These are phyloP conservation scores for Chrysolina americana DNA, from an alignment of 2,888 invertebrate species.

Conservation along the genomic window DNA sequence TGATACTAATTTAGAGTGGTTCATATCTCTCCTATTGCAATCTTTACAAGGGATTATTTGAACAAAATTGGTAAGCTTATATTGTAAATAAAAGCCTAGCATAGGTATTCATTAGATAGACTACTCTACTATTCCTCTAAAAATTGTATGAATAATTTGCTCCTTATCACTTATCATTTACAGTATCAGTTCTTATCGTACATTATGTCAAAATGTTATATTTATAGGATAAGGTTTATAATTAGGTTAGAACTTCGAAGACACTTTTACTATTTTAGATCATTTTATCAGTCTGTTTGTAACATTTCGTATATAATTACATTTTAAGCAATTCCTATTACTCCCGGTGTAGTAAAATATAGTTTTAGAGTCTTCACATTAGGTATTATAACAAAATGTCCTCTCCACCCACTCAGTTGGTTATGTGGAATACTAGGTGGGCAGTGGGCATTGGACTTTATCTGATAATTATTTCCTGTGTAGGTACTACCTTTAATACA, in stretches of 20 bases:
- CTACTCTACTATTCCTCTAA: not conserved
- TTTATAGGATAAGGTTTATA: conserved; percentile 59
- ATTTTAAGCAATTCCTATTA: not conserved
- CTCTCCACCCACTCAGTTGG: conserved; percentile 8
- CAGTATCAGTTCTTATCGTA: conserved; percentile 37
- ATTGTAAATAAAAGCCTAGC: conserved; percentile 3
- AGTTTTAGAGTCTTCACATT: not conserved
- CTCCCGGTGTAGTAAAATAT: not conserved
- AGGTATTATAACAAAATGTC: conserved; percentile 7
- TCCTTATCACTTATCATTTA: conserved; percentile 24
- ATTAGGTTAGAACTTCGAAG: conserved; percentile 68
- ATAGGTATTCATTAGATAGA: not conserved
- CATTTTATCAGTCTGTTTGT: not conserved
- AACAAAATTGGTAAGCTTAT: conserved; percentile 49
- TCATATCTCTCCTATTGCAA: conserved; percentile 19
- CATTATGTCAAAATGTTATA: conserved; percentile 57
- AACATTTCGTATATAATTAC: not conserved
- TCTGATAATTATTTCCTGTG: not conserved
- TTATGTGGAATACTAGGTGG: conserved; percentile 6
- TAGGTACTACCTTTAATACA: not conserved
- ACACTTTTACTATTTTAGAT: conserved; percentile 55
- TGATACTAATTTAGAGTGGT: conserved; percentile 37
- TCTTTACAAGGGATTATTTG: conserved; percentile 54
- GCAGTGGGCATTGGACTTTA: conserved; percentile 14
- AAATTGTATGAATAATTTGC: not conserved